These are phyloP conservation scores for Struthidea cinerea DNA, from an alignment of 2,113 vertebrate genomes.

Conservation along the genomic window DNA sequence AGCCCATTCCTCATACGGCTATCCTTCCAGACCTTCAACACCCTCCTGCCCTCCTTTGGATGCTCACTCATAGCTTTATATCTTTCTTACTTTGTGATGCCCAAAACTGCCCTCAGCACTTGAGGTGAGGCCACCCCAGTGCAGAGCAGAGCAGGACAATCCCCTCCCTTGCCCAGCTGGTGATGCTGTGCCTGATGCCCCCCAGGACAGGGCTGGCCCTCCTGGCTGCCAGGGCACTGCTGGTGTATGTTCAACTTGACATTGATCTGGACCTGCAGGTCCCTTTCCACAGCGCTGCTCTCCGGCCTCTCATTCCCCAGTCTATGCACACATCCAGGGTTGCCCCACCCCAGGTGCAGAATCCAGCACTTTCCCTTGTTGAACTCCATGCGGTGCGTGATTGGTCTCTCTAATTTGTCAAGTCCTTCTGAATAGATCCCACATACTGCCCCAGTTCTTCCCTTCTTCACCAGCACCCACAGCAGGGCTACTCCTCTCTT, in stretches of 20 bases:
- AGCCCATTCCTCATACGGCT: not conserved
- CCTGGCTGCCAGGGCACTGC: not conserved
- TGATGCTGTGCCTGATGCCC: rapidly evolving
- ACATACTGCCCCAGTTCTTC: not conserved
- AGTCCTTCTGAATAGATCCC: not conserved
- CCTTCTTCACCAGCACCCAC: not conserved
- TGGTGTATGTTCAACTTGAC: not conserved
- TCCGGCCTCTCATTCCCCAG: not conserved
- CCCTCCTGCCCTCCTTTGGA: not conserved
- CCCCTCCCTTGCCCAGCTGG: rapidly evolving
- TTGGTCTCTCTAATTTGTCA: not conserved
- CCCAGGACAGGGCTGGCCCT: rapidly evolving
- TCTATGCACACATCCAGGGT: not conserved
- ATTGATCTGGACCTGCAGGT: not conserved
- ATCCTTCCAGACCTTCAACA: not conserved
- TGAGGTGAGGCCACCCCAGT: rapidly evolving
- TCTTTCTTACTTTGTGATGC: not conserved
- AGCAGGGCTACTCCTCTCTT: not conserved
- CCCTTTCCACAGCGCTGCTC: not conserved
- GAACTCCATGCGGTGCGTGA: rapidly evolving
- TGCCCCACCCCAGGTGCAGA: not conserved
- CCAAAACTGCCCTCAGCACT: not conserved
- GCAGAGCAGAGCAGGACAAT: not conserved
- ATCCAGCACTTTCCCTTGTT: rapidly evolving
- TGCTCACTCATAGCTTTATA: not conserved